Evolutionary conservation across 2,888 invertebrate genomes (phyloP).

Genomic region (Tachystola acroxantha): DNA sequence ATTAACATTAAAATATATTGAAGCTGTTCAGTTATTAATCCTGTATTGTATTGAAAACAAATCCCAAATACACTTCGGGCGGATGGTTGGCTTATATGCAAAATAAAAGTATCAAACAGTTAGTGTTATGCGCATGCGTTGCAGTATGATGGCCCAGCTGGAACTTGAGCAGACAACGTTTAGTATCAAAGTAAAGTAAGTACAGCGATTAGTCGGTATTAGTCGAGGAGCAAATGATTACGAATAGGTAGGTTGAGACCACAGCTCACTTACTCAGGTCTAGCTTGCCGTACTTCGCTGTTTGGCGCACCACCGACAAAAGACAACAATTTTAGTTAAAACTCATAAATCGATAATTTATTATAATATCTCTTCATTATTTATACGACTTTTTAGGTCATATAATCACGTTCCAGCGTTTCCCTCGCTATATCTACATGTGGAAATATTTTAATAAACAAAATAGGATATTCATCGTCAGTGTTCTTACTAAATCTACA

Average conservation of each 20-base stretch:
- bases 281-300: constrained; percentile 73
- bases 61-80: constrained; percentile 25
- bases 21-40: too few species aligned
- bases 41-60: constrained; percentile 29
- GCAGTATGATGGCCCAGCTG: constrained; percentile 49
- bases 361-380: too few species aligned
- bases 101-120: constrained; percentile 42
- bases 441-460: too few species aligned
- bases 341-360: constrained; percentile 11
- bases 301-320: constrained; percentile 78
- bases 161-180: constrained; percentile 52
- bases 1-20: too few species aligned
- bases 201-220: constrained; percentile 69
- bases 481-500: too few species aligned
- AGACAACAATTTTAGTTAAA: constrained; percentile 71
- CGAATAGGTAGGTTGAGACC: constrained; percentile 70
- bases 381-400: too few species aligned
- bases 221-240: constrained; percentile 67
- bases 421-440: constrained; percentile 15
- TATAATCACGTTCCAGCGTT: constrained; percentile 27
- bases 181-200: constrained; percentile 56
- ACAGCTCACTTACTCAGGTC: constrained; percentile 76
- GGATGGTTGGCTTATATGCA: constrained; percentile 20
- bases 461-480: too few species aligned
- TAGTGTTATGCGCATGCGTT: constrained; percentile 57